Conservation (phyloP, 2,797 vertebrate species). For the Orestias chungarensis region DNA sequence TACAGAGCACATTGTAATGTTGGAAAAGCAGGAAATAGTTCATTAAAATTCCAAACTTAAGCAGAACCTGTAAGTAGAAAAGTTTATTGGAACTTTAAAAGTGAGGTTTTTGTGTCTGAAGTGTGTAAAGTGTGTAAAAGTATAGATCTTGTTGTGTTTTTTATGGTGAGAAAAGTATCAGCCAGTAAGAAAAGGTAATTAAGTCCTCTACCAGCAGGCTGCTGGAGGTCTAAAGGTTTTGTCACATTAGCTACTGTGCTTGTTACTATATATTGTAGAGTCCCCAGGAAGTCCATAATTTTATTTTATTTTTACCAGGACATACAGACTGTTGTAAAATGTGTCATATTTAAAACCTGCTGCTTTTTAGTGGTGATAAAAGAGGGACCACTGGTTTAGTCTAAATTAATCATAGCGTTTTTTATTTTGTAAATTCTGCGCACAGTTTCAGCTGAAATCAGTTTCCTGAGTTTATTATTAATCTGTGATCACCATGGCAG, state of each 20-base stretch:
- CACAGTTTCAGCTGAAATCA: constrained; percentile 7
- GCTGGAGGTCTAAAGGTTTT: too few relatives aligned
- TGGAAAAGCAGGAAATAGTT: neutral
- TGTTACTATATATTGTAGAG: too few relatives aligned
- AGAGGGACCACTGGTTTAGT: neutral
- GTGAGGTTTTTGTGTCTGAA: too few relatives aligned
- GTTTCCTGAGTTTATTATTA: constrained; percentile 8
- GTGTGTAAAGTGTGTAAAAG: too few relatives aligned
- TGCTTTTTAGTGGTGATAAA: neutral
- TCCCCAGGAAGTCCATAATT: neutral
- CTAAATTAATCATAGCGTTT: neutral
- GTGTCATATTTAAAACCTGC: neutral
- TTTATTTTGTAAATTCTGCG: neutral
- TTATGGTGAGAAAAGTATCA: too few relatives aligned
- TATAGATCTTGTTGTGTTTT: too few relatives aligned
- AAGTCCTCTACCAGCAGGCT: too few relatives aligned
- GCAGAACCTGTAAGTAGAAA: too few relatives aligned
- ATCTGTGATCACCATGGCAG: constrained; percentile 32
- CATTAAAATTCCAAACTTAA: neutral
- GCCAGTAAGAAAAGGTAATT: too few relatives aligned
- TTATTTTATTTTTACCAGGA: neutral
- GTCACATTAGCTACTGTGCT: too few relatives aligned
- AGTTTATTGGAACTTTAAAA: too few relatives aligned
- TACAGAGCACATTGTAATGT: neutral
- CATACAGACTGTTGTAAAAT: neutral